A percentile compares a stretch with the other conserved stretches of the same genome.
These are phyloP conservation scores for Sebastes minor DNA, from an alignment of 2,797 vertebrate genomes.

Conservation along the genomic window DNA sequence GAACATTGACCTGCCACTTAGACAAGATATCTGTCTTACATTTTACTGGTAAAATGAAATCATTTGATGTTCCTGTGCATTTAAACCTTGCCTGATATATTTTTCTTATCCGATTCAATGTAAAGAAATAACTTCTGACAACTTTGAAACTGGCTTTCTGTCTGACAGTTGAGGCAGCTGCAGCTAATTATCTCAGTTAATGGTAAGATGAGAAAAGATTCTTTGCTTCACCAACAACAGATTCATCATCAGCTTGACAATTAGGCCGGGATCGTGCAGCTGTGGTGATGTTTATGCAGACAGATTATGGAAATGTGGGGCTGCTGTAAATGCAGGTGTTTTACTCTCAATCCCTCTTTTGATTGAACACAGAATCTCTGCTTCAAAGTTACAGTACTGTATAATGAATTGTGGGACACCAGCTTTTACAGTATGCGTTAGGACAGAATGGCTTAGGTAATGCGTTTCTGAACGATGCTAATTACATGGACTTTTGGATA, in stretches of 20 bases:
- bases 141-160: slow-evolving; percentile 7
- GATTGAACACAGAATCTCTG: slow-evolving; percentile 20
- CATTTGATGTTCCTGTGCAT: not conserved
- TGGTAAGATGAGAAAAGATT: slow-evolving; percentile 55
- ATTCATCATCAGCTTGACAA: slow-evolving; percentile 66
- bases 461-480: slow-evolving; percentile 43
- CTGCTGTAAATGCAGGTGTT: slow-evolving; percentile 34
- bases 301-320: slow-evolving; percentile 21
- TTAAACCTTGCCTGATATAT: slow-evolving; percentile 13
- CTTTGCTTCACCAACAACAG: slow-evolving; percentile 61
- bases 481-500: slow-evolving; percentile 40
- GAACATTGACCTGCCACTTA: slow-evolving; percentile 34
- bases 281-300: slow-evolving; percentile 38
- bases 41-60: slow-evolving; percentile 1
- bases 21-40: not conserved
- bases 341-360: slow-evolving; percentile 38
- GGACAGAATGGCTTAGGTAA: slow-evolving; percentile 10
- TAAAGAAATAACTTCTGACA: slow-evolving; percentile 19
- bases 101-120: slow-evolving; percentile 20
- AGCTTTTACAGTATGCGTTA: slow-evolving; percentile 6
- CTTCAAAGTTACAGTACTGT: slow-evolving; percentile 4
- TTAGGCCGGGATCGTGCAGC: slow-evolving; percentile 50
- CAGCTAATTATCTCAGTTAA: slow-evolving; percentile 64
- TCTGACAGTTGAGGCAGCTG: slow-evolving; percentile 59
- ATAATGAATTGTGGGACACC: slow-evolving; percentile 21